Evolutionary conservation across 2,113 vertebrate species (phyloP).

Genomic region (Osmerus eperlanus): DNA sequence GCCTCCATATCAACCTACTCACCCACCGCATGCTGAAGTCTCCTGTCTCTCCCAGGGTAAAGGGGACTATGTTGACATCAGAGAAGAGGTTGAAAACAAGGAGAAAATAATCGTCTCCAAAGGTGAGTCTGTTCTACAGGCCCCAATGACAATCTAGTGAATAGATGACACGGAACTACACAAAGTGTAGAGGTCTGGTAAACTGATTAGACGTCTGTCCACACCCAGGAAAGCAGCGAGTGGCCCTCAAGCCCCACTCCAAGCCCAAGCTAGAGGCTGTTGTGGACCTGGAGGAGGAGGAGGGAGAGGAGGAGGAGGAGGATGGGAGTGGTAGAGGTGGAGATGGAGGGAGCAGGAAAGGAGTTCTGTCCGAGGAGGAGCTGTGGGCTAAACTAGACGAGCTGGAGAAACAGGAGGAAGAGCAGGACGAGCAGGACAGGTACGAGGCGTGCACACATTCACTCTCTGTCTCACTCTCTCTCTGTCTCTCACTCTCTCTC

Average conservation of each 20-base stretch:
- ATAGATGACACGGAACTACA: no score
- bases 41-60: slow-evolving; percentile 70
- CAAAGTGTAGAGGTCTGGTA: neutral
- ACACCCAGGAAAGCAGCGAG: slow-evolving; percentile 77
- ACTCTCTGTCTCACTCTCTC: neutral
- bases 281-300: slow-evolving; percentile 65
- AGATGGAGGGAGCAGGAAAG: slow-evolving; percentile 38
- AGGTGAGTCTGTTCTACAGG: slow-evolving; percentile 65
- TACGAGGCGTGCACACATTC: slow-evolving; percentile 40
- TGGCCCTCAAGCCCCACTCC: slow-evolving; percentile 88
- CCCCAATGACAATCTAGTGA: neutral
- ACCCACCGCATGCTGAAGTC: neutral
- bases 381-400: slow-evolving; percentile 90
- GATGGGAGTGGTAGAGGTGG: slow-evolving; percentile 40
- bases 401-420: slow-evolving; percentile 83
- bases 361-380: slow-evolving; percentile 76
- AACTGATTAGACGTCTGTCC: neutral
- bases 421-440: slow-evolving; percentile 82
- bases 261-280: slow-evolving; percentile 81
- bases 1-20: neutral
- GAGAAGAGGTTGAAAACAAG: slow-evolving; percentile 78
- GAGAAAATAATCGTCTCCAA: slow-evolving; percentile 64
- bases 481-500: no score
- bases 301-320: slow-evolving; percentile 65
- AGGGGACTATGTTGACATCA: slow-evolving; percentile 86